These are phyloP conservation scores for Coleophora deauratella DNA, from an alignment of 2,888 invertebrate species.

Conservation along the genomic window DNA sequence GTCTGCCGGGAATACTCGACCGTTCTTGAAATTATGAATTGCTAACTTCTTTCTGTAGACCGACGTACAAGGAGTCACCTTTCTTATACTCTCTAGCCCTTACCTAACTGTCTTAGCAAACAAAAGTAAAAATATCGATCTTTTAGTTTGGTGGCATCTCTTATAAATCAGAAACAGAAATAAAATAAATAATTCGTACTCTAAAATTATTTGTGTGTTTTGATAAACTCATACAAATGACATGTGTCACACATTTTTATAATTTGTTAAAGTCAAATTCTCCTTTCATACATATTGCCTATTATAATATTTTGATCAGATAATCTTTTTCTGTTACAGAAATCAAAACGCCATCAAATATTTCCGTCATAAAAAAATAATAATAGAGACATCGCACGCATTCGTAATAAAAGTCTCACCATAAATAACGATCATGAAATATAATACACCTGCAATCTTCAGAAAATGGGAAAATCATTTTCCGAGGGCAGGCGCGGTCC, in stretches of 20 bases:
- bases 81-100: background rate
- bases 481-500: constrained; percentile 70
- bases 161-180: too few species aligned
- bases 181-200: too few species aligned
- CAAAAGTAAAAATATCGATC: too few species aligned
- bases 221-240: too few species aligned
- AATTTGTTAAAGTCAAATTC: too few species aligned
- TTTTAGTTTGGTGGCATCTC: too few species aligned
- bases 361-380: constrained; percentile 64
- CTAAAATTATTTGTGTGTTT: too few species aligned
- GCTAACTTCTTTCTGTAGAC: constrained; percentile 23
- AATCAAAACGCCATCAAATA: constrained; percentile 62
- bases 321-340: constrained; percentile 14
- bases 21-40: constrained; percentile 59
- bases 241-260: too few species aligned
- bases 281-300: too few species aligned
- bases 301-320: too few species aligned
- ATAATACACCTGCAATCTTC: constrained; percentile 75
- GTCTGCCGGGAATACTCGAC: constrained; percentile 51
- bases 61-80: background rate
- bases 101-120: too few species aligned
- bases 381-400: constrained; percentile 73
- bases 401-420: constrained; percentile 72
- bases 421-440: constrained; percentile 75
- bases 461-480: constrained; percentile 74